Evolutionary conservation across 1,140 invertebrate genomes (phyloP), one percentile per base, ranked within the genome.

Genomic region (Eufriesea mexicana): DNA sequence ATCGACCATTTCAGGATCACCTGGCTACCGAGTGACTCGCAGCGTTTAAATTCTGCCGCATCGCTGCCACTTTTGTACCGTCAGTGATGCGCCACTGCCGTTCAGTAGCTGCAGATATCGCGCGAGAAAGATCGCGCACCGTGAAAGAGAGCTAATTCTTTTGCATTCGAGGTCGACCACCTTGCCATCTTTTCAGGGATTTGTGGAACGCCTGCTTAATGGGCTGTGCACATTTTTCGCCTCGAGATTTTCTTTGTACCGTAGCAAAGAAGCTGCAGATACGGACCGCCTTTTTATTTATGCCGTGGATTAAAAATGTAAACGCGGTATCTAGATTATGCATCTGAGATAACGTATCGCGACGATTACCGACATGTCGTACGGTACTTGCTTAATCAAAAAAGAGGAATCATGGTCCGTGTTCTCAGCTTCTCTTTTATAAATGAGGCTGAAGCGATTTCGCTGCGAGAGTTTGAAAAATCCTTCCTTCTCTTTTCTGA

Each of bases 31-130:
- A 25, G 28, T 23, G 23, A 42, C 72, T 78, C 2, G 74, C 72
- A 49, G 2, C n/a, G 79, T 81, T 81, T 76, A 76, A 81, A 81
- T 81, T 81, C 18, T 81, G 79, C 61, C 62, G 79, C 79, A 81
- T 81, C 79, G 79, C 42, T 81, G 62, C 42, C 42, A 76, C 72
- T 64, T 66, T 74, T 81, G 35, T 73, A 6, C 14, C 57, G 23
- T 20, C 45, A 0, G 4, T 8, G 76, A 59, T 47, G 25, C 66
- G 66, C n/a, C n/a, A 9, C 5, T 55, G 18, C 20, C 8, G 10
- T n/a, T 20, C 25, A 8, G 0, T 42, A n/a, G 8, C 23, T 28
- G 23, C 16, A 55, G 20, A 10, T 25, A 71, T 10, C 57, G 6
- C 4, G 10, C 20, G 9, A 9, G n/a, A 74, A n/a, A 49, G n/a